Base-by-base conservation (phyloP, 2,113 vertebrate genomes). In the Poecile atricapillus region DNA sequence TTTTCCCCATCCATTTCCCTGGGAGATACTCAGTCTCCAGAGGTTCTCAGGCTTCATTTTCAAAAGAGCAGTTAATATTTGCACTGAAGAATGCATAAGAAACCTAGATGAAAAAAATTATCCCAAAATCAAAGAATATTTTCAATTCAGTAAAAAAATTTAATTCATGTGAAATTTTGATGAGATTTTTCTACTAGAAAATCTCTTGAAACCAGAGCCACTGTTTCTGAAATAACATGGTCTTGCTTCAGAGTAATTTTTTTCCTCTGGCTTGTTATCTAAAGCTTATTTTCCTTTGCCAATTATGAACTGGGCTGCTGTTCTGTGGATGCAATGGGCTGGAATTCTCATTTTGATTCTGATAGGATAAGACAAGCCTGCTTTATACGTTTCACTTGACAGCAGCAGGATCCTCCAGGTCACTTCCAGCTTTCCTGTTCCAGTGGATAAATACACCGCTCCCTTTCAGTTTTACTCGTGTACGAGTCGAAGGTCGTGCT, bases 361-460 rank as follows among this genome's bases (percentile, higher is more conserved):
- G 86, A 96, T 85, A 88, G 41, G 80, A 56, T 75, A 28, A 87
- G 93, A 95, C 94, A 94, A 73, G 93, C 25, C 41, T 64, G 15
- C 85, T 95, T 97, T 94, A 59, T 70, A 55, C 6, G 3, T 95
- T 95, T 94, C 78, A 89, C 73, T 95, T 89, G 84, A 95, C 59
- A 91, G 49, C 56, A 60, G 88, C 94, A 95, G 91, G 76, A 94
- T 92, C 85, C 93, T 95, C 74, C 89, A 93, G 87, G 37, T 97
- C 77, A 95, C 78, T 94, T 87, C 83, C 90, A 96, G 89, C 90
- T 50, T 88, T 87, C 91, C 65, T 93, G 64, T 96, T 95, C 75
- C 75, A 68, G 0, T n/a, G 59, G 43, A 76, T 94, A 89, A 97
- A 96, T 91, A 95, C 1, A 9, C 63, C 11, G 2, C 41, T 83